These are phyloP conservation scores for Lepilemur septentrionalis DNA, from an alignment of 2,797 vertebrate species.

Conservation along the genomic window DNA sequence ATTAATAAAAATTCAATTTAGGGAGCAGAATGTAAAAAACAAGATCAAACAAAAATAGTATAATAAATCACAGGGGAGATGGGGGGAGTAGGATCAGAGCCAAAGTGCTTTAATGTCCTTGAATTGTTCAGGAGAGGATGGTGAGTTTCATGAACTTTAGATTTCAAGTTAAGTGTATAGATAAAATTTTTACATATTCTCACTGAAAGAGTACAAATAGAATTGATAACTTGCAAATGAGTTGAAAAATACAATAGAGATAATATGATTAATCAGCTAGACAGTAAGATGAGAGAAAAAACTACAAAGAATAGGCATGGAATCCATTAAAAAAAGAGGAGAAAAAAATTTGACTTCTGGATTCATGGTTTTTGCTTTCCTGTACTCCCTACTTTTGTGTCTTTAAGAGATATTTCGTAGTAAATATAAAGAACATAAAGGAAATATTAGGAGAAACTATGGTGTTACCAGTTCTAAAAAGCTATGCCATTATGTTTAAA, in stretches of 20 bases:
- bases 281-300: not conserved
- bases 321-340: not conserved
- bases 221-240: not conserved
- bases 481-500: not conserved
- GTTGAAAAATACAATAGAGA: not conserved
- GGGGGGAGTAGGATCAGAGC: not conserved
- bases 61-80: not conserved
- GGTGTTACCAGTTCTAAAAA: not conserved
- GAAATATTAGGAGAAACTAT: not conserved
- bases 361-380: not conserved
- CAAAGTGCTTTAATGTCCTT: not conserved
- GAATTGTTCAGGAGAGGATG: not conserved
- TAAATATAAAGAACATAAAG: not conserved
- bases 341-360: not conserved
- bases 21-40: not conserved
- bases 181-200: not conserved
- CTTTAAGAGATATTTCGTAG: not conserved
- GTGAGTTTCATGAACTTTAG: not conserved
- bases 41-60: not conserved
- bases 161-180: not conserved
- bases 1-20: not conserved
- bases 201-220: not conserved
- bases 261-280: not conserved
- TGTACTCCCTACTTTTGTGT: not conserved
- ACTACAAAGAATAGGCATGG: not conserved